Conservation (phyloP, 1,140 invertebrate species). For the Drosophila sp. region DNA sequence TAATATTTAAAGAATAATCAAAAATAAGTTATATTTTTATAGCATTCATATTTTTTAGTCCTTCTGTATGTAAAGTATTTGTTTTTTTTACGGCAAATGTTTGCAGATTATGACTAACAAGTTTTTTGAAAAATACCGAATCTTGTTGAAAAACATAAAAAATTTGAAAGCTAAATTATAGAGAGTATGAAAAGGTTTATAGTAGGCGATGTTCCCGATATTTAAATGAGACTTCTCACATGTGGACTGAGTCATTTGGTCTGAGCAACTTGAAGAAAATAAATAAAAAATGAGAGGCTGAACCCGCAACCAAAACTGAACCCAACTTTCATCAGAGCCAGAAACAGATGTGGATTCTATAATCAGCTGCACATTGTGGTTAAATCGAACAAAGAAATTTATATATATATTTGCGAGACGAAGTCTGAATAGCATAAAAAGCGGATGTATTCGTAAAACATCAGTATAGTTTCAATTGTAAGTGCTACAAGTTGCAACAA, state of each 20-base stretch:
- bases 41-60: no score
- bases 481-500: constrained; percentile 2
- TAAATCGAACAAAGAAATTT: background rate
- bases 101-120: no score
- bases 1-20: no score
- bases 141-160: background rate
- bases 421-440: constrained; percentile 1
- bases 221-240: constrained; percentile 22
- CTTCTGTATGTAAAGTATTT: no score
- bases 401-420: background rate
- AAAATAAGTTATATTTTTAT: no score
- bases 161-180: background rate
- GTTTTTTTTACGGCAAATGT: no score
- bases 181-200: background rate
- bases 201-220: constrained; percentile 16
- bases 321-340: background rate
- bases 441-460: background rate
- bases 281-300: background rate
- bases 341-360: constrained; percentile 29
- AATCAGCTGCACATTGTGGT: background rate
- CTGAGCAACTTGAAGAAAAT: background rate
- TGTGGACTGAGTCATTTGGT: constrained; percentile 14
- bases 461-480: background rate
- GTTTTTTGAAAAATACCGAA: no score
- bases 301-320: background rate